Percentiles rank a stretch among this genome's conserved stretches.
These are phyloP conservation scores for Brachystomella parvula DNA, from an alignment of 1,140 invertebrate species.

Conservation along the genomic window DNA sequence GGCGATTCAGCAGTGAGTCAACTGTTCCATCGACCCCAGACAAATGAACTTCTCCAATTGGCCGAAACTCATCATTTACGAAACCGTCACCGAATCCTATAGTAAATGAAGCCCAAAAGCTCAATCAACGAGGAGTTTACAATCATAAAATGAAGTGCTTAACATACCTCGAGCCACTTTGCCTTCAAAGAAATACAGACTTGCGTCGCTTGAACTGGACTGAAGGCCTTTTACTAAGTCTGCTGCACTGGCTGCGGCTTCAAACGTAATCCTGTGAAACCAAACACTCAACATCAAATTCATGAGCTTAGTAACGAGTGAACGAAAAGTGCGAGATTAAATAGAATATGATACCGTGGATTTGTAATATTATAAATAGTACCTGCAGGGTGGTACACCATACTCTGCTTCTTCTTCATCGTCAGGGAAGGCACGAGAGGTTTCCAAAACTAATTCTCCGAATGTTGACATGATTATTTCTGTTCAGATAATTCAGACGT, in stretches of 20 bases:
- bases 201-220: neutral
- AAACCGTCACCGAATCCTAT: neutral
- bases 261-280: neutral
- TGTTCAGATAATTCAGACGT: too few relatives aligned
- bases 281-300: too few relatives aligned
- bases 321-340: neutral
- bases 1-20: neutral
- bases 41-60: neutral
- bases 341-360: neutral
- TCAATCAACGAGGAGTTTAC: too few relatives aligned
- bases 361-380: neutral
- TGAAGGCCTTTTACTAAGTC: neutral
- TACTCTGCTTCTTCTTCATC: neutral
- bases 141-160: neutral
- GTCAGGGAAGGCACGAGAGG: slow-evolving; percentile 9
- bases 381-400: neutral
- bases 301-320: neutral
- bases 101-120: neutral
- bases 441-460: neutral
- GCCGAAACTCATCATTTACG: neutral
- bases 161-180: neutral
- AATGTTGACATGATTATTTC: neutral
- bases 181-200: neutral
- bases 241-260: neutral
- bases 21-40: neutral